phyloP scores from a whole-genome alignment of 2,888 invertebrate species.

The Orthosia gracilis region DNA sequence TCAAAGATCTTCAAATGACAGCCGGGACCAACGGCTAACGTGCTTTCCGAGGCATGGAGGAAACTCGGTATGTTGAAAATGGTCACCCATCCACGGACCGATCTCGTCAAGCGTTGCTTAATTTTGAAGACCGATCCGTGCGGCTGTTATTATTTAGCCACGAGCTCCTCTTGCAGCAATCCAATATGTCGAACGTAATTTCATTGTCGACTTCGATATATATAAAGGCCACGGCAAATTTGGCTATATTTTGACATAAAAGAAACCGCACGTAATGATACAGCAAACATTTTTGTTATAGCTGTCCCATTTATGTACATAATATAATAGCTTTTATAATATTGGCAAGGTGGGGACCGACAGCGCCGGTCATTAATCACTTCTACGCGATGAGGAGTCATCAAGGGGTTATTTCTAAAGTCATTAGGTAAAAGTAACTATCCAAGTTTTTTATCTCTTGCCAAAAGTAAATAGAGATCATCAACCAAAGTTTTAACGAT shows the following conservation, averaged over 20 bases:
- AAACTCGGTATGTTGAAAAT: too few species aligned
- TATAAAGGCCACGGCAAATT: not conserved
- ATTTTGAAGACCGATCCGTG: too few species aligned
- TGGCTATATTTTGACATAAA: too few species aligned
- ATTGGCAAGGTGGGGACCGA: constrained; percentile 61
- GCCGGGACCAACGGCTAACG: too few species aligned
- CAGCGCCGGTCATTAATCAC: constrained; percentile 64
- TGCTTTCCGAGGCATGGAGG: too few species aligned
- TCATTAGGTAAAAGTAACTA: constrained; percentile 50
- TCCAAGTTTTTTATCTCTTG: constrained; percentile 32
- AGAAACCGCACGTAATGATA: not conserved
- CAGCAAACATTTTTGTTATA: not conserved
- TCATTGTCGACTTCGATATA: not conserved
- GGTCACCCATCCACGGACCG: too few species aligned
- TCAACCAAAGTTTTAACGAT: not conserved
- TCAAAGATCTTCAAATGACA: too few species aligned
- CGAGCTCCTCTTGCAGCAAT: not conserved
- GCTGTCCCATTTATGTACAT: not conserved
- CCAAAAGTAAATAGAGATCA: constrained; percentile 3
- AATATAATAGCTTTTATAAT: constrained; percentile 59
- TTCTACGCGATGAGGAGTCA: constrained; percentile 50
- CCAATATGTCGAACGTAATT: not conserved
- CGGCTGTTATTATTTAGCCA: too few species aligned
- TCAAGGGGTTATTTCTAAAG: constrained; percentile 54
- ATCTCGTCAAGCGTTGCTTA: too few species aligned